Evolutionary conservation across 1,140 invertebrate species (phyloP).

Genomic region (Popillia japonica): DNA sequence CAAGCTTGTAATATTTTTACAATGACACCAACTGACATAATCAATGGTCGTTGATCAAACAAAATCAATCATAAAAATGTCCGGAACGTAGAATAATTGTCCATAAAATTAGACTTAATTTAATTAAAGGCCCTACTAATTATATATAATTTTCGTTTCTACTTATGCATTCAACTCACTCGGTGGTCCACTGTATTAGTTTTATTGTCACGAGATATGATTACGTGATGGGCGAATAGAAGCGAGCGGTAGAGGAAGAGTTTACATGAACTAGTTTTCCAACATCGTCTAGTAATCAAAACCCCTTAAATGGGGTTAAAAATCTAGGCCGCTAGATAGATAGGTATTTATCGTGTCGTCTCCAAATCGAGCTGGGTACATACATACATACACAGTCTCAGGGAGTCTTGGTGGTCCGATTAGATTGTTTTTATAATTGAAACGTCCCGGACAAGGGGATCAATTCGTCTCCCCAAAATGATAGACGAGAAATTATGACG

Average conservation of each 20-base stretch:
- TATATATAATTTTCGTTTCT: constrained; percentile 34
- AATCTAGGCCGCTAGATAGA: constrained; percentile 9
- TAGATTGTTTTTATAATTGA: constrained; percentile 39
- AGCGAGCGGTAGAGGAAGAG: not conserved
- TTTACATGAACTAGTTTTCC: constrained; percentile 19
- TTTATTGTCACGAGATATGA: constrained; percentile 39
- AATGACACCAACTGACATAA: not conserved
- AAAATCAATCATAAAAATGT: constrained; percentile 10
- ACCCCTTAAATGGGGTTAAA: constrained; percentile 34
- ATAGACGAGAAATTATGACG: constrained; percentile 23
- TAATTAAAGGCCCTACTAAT: constrained; percentile 29
- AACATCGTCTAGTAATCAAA: not conserved
- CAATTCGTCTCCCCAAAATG: constrained; percentile 12
- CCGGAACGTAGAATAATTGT: not conserved
- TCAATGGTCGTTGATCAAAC: not conserved
- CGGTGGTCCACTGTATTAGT: constrained; percentile 30
- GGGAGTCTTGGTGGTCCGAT: constrained; percentile 33
- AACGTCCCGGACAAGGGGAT: not conserved
- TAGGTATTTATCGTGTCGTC: not conserved
- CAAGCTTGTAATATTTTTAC: not conserved
- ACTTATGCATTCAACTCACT: constrained; percentile 32
- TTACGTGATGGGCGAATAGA: not conserved
- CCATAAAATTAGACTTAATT: constrained; percentile 30
- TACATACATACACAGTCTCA: not conserved
- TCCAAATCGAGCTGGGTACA: not conserved